Evolutionary conservation across 2,113 vertebrate species (phyloP), one percentile per base, ranked within the genome.

Genomic region (Mystacornis crossleyi): DNA sequence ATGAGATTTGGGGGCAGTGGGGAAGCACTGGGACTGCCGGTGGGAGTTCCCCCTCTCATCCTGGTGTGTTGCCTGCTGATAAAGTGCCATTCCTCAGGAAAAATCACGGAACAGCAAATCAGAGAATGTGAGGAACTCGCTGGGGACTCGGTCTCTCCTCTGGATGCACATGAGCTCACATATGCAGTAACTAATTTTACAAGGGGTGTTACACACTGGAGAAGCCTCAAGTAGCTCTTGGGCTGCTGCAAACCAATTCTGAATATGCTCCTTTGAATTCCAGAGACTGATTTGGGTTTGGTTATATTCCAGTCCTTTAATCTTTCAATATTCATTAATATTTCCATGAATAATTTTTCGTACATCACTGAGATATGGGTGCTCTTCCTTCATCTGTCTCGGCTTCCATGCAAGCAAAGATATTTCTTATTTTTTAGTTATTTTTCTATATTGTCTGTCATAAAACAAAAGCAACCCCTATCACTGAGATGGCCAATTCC

Each of bases 161-260:
- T 28, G 45, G 62, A 38, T 92, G 64, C 54, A 45, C n/a, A 57
- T 15, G 54, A 89, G 42, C 57, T 53, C 29, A 79, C 47, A 34
- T 31, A 54, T 31, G 36, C 38, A 54, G 42, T 2, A 50, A 88
- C 33, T 89, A 45, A 92, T 89, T 97, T 90, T 85, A 60, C 54
- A 79, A 77, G 89, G 62, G 83, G 48, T 47, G 36, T 89, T 86
- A 43, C 51, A 54, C 78, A 15, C 42, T 48, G 60, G 81, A 81
- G 78, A 31, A 92, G 53, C 42, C 65, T 92, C 72, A 14, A 26
- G 82, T 5, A 78, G 60, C 21, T 74, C 18, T 55, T 65, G 12
- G 6, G 9, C 33, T 28, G 38, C 67, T 84, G 64, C 42, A 74
- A 72, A 72, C 31, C 34, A 31, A 24, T 73, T 45, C 33, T 34